Conservation (phyloP, 2,113 vertebrate genomes). For the Stegostoma tigrinum region DNA sequence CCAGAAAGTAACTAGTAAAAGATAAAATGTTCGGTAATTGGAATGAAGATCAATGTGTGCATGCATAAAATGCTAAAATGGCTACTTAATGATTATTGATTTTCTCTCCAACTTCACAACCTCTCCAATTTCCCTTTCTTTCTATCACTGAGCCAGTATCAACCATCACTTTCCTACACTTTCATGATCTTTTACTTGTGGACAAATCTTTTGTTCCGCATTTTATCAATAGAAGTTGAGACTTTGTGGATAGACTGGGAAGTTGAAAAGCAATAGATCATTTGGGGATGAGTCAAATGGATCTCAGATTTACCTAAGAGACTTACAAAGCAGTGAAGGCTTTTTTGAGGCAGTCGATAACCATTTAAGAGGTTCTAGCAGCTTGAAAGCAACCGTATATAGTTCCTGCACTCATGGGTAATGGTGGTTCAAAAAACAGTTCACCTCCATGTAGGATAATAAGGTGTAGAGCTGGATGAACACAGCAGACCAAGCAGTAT, state of each 20-base stretch:
- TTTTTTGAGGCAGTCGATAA: background rate
- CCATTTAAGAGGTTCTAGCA: background rate
- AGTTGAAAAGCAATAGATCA: background rate
- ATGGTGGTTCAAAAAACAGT: background rate
- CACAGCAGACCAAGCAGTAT: too few species aligned
- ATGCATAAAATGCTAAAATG: background rate
- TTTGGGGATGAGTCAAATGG: background rate
- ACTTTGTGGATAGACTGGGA: background rate
- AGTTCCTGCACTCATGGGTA: background rate
- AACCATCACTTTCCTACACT: background rate
- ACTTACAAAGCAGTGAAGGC: background rate
- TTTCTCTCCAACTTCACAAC: background rate
- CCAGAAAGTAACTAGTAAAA: background rate
- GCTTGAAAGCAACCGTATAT: background rate
- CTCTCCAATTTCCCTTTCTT: background rate
- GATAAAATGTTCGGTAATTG: background rate
- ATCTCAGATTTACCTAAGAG: background rate
- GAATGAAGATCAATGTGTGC: background rate
- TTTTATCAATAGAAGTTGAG: background rate
- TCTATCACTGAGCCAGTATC: background rate
- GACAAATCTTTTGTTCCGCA: background rate
- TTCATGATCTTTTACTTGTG: background rate
- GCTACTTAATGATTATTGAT: background rate
- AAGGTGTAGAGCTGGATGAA: too few species aligned
- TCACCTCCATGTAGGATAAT: background rate